Conservation (phyloP, 2,888 invertebrate genomes). For the Drosophila quinaria region DNA sequence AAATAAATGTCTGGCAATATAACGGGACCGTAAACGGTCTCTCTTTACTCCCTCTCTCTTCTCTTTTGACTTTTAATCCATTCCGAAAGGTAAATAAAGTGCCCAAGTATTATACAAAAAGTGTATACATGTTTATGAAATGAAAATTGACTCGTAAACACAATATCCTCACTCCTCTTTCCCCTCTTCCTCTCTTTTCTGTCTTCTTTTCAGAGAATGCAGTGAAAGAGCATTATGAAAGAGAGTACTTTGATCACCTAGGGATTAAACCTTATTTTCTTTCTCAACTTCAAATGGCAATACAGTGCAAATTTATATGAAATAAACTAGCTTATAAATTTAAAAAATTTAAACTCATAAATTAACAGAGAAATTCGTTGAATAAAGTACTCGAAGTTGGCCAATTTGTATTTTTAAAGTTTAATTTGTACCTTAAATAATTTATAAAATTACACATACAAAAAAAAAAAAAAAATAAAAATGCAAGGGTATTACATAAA, state of each 20-base stretch:
- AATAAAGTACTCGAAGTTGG: too few species aligned
- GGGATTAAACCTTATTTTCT: too few species aligned
- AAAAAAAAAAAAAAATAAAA: too few species aligned
- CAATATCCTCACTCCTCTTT: neutral
- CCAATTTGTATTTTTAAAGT: too few species aligned
- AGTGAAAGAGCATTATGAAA: neutral
- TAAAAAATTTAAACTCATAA: too few species aligned
- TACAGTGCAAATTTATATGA: too few species aligned
- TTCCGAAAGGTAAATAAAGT: slow-evolving; percentile 46
- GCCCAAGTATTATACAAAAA: slow-evolving; percentile 24
- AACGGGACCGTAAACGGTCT: slow-evolving; percentile 28
- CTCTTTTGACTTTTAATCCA: slow-evolving; percentile 40
- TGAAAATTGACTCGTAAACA: slow-evolving; percentile 46
- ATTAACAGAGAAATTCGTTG: too few species aligned
- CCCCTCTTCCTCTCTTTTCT: neutral
- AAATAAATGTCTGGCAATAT: slow-evolving; percentile 77
- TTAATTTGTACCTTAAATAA: too few species aligned
- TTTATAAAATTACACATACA: too few species aligned
- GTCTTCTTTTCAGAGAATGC: neutral
- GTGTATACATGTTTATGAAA: slow-evolving; percentile 17
- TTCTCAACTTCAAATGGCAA: too few species aligned
- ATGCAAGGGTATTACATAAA: too few species aligned
- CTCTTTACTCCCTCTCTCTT: slow-evolving; percentile 2
- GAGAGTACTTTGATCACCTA: neutral
- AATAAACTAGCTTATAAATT: too few species aligned